Evolutionary conservation across 2,888 invertebrate genomes (phyloP).

Genomic region (Microctonus brassicae): DNA sequence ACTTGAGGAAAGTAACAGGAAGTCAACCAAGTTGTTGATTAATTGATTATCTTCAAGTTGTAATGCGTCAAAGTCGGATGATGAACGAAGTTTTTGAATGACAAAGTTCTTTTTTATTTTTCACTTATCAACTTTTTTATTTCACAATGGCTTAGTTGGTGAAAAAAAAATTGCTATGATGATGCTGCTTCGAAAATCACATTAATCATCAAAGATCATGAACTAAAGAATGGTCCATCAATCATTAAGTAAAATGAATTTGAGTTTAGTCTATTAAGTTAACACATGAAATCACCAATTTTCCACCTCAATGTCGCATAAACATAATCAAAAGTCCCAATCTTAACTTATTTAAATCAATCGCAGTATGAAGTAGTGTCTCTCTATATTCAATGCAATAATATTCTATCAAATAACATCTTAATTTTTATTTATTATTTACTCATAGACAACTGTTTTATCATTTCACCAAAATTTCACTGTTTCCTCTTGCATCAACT

Average conservation of each 20-base stretch:
- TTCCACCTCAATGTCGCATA: conserved; percentile 20
- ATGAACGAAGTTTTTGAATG: background rate
- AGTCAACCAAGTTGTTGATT: background rate
- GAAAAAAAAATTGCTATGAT: background rate
- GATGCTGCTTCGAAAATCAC: background rate
- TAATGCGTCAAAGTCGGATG: background rate
- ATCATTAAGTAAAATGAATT: conserved; percentile 19
- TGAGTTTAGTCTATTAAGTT: conserved; percentile 17
- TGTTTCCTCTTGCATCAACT: background rate
- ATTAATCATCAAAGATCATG: background rate
- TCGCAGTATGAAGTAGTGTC: conserved; percentile 31
- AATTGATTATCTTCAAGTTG: background rate
- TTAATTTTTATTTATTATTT: conserved; percentile 2
- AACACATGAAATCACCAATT: conserved; percentile 30
- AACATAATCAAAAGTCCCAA: conserved; percentile 30
- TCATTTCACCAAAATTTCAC: background rate
- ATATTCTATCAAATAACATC: background rate
- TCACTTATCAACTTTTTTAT: background rate
- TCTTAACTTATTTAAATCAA: no score
- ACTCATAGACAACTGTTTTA: background rate
- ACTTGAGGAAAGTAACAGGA: background rate
- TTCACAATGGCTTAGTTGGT: background rate
- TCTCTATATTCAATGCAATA: background rate
- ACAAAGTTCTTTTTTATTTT: background rate
- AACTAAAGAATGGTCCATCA: conserved; percentile 19